A percentile compares a stretch with the other conserved stretches of the same genome.
Conservation (phyloP, 2,888 invertebrate genomes). For the Cephus runcator region DNA sequence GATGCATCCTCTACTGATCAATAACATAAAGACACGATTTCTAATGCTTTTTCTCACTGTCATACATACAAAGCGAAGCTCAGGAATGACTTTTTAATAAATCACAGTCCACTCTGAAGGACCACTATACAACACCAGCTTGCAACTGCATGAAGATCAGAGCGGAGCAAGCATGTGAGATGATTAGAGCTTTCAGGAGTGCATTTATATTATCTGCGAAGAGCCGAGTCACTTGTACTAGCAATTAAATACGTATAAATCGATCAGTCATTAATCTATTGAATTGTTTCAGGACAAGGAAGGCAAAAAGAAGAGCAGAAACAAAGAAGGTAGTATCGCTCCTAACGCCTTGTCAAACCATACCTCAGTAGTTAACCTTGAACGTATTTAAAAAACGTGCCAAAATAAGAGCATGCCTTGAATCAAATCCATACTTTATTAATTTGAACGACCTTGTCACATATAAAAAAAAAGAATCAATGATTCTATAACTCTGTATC, state of each 20-base stretch:
- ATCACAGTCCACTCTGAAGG: background rate
- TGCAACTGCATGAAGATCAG: background rate
- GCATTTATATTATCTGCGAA: background rate
- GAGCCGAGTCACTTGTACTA: background rate
- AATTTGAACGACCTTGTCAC: background rate
- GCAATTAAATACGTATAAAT: background rate
- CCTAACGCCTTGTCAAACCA: background rate
- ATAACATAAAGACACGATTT: background rate
- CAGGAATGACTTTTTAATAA: background rate
- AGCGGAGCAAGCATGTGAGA: background rate
- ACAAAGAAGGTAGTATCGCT: constrained; percentile 82
- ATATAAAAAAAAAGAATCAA: background rate
- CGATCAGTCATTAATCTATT: constrained; percentile 8
- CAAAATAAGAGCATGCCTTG: background rate
- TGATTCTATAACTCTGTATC: background rate
- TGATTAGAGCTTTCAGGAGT: background rate
- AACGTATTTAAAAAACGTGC: background rate
- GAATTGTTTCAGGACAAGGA: constrained; percentile 79
- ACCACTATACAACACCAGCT: background rate
- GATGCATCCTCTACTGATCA: background rate
- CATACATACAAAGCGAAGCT: background rate
- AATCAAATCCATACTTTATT: background rate
- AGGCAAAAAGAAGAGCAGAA: constrained; percentile 86
- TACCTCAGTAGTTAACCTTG: background rate
- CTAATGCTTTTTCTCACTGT: background rate